Conservation (phyloP, 1,140 invertebrate genomes). For the Plutomurus gul region DNA sequence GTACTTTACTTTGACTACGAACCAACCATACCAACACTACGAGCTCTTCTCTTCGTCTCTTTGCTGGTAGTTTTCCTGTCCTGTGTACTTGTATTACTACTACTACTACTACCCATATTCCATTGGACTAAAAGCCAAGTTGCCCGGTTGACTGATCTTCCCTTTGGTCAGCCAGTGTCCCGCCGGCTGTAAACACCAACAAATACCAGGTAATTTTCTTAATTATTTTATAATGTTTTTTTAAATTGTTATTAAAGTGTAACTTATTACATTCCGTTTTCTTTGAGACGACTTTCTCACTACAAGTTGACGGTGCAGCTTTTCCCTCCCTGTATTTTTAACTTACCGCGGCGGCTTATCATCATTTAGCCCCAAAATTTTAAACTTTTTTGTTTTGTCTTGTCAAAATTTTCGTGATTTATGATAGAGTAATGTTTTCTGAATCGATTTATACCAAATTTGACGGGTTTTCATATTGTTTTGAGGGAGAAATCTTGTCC, state of each 20-base stretch:
- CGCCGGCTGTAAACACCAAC: conserved; percentile 1
- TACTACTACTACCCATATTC: not conserved
- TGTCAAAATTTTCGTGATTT: not conserved
- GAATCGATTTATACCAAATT: not conserved
- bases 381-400: not conserved
- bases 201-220: conserved; percentile 7
- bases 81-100: not conserved
- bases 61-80: not conserved
- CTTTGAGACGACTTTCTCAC: not conserved
- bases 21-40: conserved; percentile 4
- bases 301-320: not conserved
- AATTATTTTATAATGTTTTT: not conserved
- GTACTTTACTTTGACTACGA: conserved; percentile 24
- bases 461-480: not conserved
- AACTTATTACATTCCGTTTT: not conserved
- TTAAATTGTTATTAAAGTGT: not conserved
- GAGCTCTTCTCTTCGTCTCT: conserved; percentile 5
- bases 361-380: conserved; percentile 17
- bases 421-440: not conserved
- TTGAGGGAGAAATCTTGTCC: not conserved
- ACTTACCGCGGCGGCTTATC: conserved; percentile 7
- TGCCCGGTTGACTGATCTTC: conserved; percentile 14
- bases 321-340: conserved; percentile 23
- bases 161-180: conserved; percentile 7
- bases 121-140: not conserved